Base-by-base conservation (phyloP, 2,888 invertebrate genomes). In the Morpho helenor region DNA sequence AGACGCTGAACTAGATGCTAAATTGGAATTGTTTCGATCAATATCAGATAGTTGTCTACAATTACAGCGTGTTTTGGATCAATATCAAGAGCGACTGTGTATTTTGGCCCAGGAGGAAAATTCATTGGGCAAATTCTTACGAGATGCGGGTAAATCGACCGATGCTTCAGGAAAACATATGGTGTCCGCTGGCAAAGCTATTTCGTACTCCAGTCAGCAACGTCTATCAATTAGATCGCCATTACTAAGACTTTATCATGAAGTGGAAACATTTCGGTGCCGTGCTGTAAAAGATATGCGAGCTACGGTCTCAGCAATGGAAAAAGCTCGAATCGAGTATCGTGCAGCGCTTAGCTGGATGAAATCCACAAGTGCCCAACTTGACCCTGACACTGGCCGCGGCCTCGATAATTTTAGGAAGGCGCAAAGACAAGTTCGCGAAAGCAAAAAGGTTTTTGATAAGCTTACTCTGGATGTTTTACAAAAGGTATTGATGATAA, bases 261-360 rank as follows among this genome's bases (percentile, higher is more conserved):
- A 96, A 84, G 96, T 99, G n/a, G 99, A 99, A 80, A 99, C 99
- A 9, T 99, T 99, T 87, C 93, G 97, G 70, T 95, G 95, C 66
- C 94, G 98, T 62, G 99, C 99, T 0, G 96, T 99, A 7, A 95
- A 95, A 55, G 99, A 99, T 82, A 99, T 98, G 59, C 92, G 96
- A 56, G 93, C 93, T 56, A 99, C 99, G 1, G 95, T 99, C 5
- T 93, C 96, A 53, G 94, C 95, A 52, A 99, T 99, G 98, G 99
- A 99, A 83, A 96, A 96, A 76, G 94, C 96, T 5, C 93, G 99
- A 61, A 98, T 97, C 7, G 98, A 99, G 75, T 99, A 99, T 82
- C 92, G 99, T 55, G 99, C 96, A 0, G 96, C 96, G 0, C 84
- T 97, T n/a, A 95, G 95, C 70, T 99, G 99, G 99, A 99, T 99